Percentiles rank a stretch among this genome's conserved stretches.
These are phyloP conservation scores for Myodes glareolus DNA, from an alignment of 2,113 vertebrate genomes.

Conservation along the genomic window DNA sequence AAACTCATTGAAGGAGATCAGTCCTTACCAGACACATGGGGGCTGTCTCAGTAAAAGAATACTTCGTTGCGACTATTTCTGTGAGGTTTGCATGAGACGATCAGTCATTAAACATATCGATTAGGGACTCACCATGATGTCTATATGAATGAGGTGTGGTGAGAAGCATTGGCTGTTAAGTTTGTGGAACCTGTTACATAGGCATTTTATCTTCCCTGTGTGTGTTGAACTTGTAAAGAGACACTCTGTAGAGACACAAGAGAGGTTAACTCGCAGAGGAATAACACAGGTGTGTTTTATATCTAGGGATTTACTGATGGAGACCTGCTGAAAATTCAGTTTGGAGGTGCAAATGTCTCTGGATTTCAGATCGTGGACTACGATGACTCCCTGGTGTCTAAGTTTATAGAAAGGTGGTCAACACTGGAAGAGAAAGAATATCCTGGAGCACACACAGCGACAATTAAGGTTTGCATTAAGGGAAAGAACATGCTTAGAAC, in stretches of 20 bases:
- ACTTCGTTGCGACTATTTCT: neutral
- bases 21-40: neutral
- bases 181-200: neutral
- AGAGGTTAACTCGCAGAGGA: conserved; percentile 37
- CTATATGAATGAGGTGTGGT: neutral
- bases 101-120: neutral
- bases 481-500: neutral
- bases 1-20: neutral
- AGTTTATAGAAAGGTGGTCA: conserved; percentile 99
- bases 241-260: neutral
- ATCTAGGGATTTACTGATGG: conserved; percentile 97
- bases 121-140: neutral
- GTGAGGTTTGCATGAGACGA: neutral
- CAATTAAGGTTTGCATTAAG: conserved; percentile 91
- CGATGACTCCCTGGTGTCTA: conserved; percentile 96
- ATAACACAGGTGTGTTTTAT: conserved; percentile 65
- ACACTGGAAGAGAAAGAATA: conserved; percentile 98
- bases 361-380: conserved; percentile 99
- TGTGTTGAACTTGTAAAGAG: neutral
- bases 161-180: neutral
- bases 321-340: conserved; percentile 98
- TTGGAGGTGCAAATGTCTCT: conserved; percentile 98
- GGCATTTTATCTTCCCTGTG: neutral
- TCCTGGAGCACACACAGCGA: conserved; percentile 95
- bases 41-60: neutral